These are phyloP conservation scores for Poecilia latipinna DNA, from an alignment of 2,113 vertebrate genomes.

Conservation along the genomic window DNA sequence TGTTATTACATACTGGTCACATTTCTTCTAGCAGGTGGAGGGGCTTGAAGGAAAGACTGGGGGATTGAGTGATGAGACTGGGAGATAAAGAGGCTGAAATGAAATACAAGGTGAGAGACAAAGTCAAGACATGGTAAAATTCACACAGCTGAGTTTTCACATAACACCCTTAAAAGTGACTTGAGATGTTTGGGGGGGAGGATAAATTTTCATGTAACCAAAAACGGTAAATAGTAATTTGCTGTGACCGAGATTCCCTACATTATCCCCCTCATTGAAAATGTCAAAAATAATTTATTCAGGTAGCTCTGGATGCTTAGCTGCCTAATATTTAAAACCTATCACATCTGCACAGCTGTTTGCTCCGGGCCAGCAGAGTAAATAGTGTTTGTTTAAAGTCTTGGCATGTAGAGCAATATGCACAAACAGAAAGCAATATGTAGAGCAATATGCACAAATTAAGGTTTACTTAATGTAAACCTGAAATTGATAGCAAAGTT, in stretches of 20 bases:
- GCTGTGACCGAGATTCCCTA: constrained; percentile 22
- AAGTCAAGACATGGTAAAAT: constrained; percentile 26
- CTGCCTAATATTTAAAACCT: constrained; percentile 75
- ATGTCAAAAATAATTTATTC: constrained; percentile 80
- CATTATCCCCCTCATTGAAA: constrained; percentile 67
- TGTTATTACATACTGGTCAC: constrained; percentile 32
- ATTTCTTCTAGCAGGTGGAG: constrained; percentile 16
- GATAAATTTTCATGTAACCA: constrained; percentile 24
- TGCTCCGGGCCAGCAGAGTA: constrained; percentile 65
- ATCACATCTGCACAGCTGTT: constrained; percentile 75
- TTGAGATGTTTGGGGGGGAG: not conserved
- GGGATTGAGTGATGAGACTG: constrained; percentile 20
- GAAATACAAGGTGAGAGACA: constrained; percentile 33
- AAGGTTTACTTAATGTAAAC: constrained; percentile 35
- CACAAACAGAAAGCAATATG: constrained; percentile 69
- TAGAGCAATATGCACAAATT: constrained; percentile 61
- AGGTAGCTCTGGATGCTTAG: constrained; percentile 67
- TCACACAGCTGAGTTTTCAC: constrained; percentile 2
- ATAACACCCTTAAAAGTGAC: constrained; percentile 17
- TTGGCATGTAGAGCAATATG: constrained; percentile 59
- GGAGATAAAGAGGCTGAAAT: constrained; percentile 27
- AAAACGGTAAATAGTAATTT: constrained; percentile 50
- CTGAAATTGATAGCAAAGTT: constrained; percentile 55
- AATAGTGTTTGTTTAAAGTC: constrained; percentile 73
- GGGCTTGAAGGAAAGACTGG: constrained; percentile 10